Evolutionary conservation across 2,888 invertebrate genomes (phyloP).

Genomic region (Agriopis leucophaearia): DNA sequence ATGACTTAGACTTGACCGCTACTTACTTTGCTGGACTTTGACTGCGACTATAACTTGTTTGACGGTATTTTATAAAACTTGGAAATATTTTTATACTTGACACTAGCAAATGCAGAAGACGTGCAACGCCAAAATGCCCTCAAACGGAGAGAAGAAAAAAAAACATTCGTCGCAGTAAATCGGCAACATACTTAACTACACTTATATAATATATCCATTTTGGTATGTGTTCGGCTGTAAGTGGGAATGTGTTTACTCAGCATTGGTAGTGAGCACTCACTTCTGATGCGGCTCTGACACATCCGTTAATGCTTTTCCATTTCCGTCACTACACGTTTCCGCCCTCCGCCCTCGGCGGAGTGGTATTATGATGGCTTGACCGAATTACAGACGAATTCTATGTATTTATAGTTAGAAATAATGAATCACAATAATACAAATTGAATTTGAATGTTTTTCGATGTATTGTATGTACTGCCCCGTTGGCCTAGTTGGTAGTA

Average conservation of each 20-base stretch:
- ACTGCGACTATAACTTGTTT: too few relatives aligned
- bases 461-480: too few relatives aligned
- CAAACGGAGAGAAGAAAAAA: too few relatives aligned
- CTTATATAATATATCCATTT: slow-evolving; percentile 3
- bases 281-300: slow-evolving; percentile 84
- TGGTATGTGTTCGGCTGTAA: slow-evolving; percentile 35
- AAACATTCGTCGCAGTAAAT: neutral
- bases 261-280: slow-evolving; percentile 83
- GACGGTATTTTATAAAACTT: too few relatives aligned
- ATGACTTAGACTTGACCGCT: too few relatives aligned
- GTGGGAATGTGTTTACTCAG: slow-evolving; percentile 77
- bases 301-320: slow-evolving; percentile 87
- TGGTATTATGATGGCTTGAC: slow-evolving; percentile 64
- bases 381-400: slow-evolving; percentile 50
- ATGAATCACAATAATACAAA: neutral
- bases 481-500: too few relatives aligned
- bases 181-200: slow-evolving; percentile 1
- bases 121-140: too few relatives aligned
- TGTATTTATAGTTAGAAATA: neutral
- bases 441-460: too few relatives aligned
- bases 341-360: slow-evolving; percentile 49
- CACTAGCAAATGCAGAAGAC: too few relatives aligned
- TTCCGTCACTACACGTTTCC: slow-evolving; percentile 70
- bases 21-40: too few relatives aligned
- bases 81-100: too few relatives aligned